These are phyloP conservation scores for Montipora efflorescens DNA, from an alignment of 64 coral and sea anemone genomes.

Conservation along the genomic window DNA sequence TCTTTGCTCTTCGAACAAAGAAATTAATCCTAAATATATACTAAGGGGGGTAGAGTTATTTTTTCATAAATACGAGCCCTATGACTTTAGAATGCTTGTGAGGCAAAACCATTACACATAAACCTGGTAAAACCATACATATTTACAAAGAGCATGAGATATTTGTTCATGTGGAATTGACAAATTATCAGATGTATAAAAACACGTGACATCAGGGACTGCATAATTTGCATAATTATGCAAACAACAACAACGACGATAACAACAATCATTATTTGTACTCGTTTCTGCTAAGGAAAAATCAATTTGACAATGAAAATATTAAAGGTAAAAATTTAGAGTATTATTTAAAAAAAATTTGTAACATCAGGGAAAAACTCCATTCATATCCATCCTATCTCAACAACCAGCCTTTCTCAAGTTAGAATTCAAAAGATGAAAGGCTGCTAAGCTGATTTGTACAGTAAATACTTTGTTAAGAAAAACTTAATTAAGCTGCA, in stretches of 20 bases:
- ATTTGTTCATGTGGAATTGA: neutral
- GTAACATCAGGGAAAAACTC: neutral
- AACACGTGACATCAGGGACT: neutral
- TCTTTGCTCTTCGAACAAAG: too few species aligned
- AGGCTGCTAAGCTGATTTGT: neutral
- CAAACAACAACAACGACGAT: neutral
- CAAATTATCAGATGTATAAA: slow-evolving; percentile 7
- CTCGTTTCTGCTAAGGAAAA: too few species aligned
- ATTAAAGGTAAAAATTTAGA: too few species aligned
- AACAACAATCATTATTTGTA: neutral
- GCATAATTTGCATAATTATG: slow-evolving; percentile 31
- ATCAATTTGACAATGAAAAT: too few species aligned
- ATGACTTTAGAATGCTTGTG: neutral
- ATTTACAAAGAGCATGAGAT: slow-evolving; percentile 5
- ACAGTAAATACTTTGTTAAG: neutral
- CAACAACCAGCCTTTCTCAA: neutral
- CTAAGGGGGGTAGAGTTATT: neutral
- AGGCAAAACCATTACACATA: slow-evolving; percentile 6
- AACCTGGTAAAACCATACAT: slow-evolving; percentile 19
- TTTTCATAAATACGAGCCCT: neutral
- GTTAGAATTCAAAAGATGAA: neutral
- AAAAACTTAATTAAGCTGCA: neutral
- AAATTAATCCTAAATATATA: neutral
- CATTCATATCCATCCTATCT: neutral
- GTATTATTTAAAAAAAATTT: neutral